Base-by-base conservation (phyloP, 2,797 vertebrate species). In the Channa striata region DNA sequence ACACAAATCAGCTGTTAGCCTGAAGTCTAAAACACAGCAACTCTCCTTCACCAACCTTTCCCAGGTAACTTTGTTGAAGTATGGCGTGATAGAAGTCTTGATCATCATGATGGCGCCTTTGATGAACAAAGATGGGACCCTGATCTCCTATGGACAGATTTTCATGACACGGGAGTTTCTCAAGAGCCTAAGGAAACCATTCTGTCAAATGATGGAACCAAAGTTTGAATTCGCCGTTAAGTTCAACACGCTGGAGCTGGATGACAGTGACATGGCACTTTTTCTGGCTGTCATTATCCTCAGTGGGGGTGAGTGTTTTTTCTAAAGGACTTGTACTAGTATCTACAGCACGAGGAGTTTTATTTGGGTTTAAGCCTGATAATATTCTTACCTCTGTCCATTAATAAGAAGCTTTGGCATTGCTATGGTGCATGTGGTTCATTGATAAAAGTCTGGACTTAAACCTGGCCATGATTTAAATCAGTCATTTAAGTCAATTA, bases 151-250 rank as follows among this genome's bases (percentile, higher is more conserved):
- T 0, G 98, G 98, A 72, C 96, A 99, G 88, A 97, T 97, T 65
- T 99, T 99, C 94, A 99, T 99, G 97, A 99, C 98, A 0, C 92
- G 98, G 40, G 98, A 99, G 87, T 99, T 99, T 87, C 94, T 99
- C 79, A 99, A 99, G 92, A 99, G 97, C 83, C 94, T 99, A 73
- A 94, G 97, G 54, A 98, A 97, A 91, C 98, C 98, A 65, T 99
- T 98, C 80, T 89, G 95, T 89, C 95, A 98, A 88, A 97, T 99
- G 96, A 94, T 99, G 97, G 98, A 99, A 75, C 98, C 98, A 73
- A 99, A 99, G 90, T 99, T 99, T 74, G 97, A 99, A 88, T 99
- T 99, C 86, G 97, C 97, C 25, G 95, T 99, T 85, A 97, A 97
- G 92, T 99, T 99, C 94, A 99, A 99, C 93, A 96, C 85, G 82